Evolutionary conservation across 1,140 invertebrate species (phyloP).

Genomic region (Centruroides sculpturatus): DNA sequence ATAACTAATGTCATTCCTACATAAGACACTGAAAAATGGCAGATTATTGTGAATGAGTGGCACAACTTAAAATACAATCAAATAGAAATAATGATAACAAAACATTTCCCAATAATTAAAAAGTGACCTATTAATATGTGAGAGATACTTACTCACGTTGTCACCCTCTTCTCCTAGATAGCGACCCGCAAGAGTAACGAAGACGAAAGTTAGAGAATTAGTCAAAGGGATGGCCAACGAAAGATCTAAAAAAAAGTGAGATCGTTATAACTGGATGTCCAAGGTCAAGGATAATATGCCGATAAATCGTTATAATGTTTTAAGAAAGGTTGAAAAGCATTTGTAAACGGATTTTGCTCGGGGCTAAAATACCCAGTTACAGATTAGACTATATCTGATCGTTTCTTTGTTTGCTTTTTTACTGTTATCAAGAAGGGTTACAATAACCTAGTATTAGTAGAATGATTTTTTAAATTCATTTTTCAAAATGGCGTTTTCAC

Average conservation of each 20-base stretch:
- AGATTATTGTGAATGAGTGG: background rate
- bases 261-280: background rate
- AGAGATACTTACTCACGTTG: conserved; percentile 5
- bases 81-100: too few species aligned
- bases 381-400: too few species aligned
- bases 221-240: conserved; percentile 32
- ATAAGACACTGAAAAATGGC: conserved; percentile 5
- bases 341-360: background rate
- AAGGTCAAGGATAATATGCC: too few species aligned
- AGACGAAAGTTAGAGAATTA: conserved; percentile 32
- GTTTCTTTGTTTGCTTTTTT: too few species aligned
- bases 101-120: background rate
- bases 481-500: too few species aligned
- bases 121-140: background rate
- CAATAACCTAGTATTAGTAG: too few species aligned
- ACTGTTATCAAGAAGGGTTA: too few species aligned
- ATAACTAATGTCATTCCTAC: conserved; percentile 9
- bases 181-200: conserved; percentile 28
- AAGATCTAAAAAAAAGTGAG: conserved; percentile 24
- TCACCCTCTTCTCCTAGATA: conserved; percentile 27
- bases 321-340: background rate
- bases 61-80: too few species aligned
- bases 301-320: too few species aligned
- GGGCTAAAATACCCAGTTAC: too few species aligned
- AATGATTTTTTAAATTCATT: too few species aligned